Percentiles rank a stretch among this genome's conserved stretches.
These are phyloP conservation scores for Petrocephalus zakoni DNA, from an alignment of 2,113 vertebrate species.

Conservation along the genomic window DNA sequence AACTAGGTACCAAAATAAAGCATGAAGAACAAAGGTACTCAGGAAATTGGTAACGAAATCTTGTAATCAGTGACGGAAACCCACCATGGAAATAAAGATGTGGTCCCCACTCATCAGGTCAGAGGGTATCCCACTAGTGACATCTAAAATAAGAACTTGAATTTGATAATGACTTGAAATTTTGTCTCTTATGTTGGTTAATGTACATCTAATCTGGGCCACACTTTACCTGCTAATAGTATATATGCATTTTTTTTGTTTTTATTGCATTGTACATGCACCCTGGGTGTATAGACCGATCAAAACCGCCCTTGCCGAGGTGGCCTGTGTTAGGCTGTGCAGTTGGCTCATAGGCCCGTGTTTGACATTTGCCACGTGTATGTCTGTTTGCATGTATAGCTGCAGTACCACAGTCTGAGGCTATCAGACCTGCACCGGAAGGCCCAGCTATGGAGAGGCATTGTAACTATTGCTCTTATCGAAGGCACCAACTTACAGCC, in stretches of 20 bases:
- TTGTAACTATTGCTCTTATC: slow-evolving; percentile 89
- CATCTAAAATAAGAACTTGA: neutral
- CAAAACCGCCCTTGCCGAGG: neutral
- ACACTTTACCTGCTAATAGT: neutral
- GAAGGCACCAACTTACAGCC: slow-evolving; percentile 82
- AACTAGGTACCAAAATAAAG: neutral
- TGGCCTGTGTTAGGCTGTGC: neutral
- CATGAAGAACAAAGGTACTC: neutral
- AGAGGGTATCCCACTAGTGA: neutral
- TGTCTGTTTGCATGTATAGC: slow-evolving; percentile 25
- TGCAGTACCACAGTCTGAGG: slow-evolving; percentile 83
- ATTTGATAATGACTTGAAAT: neutral
- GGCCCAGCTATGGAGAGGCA: slow-evolving; percentile 89
- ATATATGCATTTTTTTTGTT: neutral
- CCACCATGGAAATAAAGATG: neutral
- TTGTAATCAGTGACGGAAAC: neutral
- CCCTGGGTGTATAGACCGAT: neutral
- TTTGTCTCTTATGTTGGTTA: neutral
- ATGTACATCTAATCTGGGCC: neutral
- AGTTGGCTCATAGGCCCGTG: neutral
- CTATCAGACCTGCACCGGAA: slow-evolving; percentile 88
- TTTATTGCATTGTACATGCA: no score
- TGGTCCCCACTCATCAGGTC: neutral
- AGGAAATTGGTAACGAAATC: neutral
- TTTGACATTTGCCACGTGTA: neutral